Evolutionary conservation across 2,888 invertebrate genomes (phyloP).

Genomic region (Tineola bisselliella): DNA sequence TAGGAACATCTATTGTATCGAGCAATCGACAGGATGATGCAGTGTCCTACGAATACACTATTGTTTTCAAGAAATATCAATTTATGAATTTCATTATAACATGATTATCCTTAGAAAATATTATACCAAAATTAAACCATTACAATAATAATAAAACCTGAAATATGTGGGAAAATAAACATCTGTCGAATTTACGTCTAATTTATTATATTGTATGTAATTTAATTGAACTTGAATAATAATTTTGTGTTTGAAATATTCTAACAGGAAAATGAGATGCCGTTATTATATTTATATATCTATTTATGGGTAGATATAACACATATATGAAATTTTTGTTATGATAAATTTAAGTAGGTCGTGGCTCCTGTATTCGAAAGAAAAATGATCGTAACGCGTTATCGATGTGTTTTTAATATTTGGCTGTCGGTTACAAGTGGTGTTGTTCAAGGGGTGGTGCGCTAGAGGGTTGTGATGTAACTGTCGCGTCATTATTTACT

Average conservation of each 20-base stretch:
- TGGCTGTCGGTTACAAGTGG: conserved; percentile 8
- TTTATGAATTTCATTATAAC: background rate
- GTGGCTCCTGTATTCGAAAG: background rate
- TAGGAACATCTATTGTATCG: background rate
- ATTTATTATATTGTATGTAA: background rate
- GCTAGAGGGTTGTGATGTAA: background rate
- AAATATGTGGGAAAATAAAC: background rate
- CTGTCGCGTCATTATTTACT: conserved; percentile 11
- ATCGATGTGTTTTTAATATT: conserved; percentile 11
- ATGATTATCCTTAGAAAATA: background rate
- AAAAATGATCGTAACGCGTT: conserved; percentile 8
- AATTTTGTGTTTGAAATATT: background rate
- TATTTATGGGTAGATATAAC: background rate
- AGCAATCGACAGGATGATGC: conserved; percentile 2
- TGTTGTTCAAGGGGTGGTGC: background rate
- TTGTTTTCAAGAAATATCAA: conserved; percentile 1
- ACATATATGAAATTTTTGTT: background rate
- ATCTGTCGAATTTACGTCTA: background rate
- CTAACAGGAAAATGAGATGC: background rate
- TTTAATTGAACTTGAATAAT: background rate
- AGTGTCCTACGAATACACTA: background rate
- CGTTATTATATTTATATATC: no score
- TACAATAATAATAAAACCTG: background rate
- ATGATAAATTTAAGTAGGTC: conserved; percentile 5
- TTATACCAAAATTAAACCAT: no score